phyloP scores from a whole-genome alignment of 35 echinoderm and acorn worm genomes.

The Chiridota heheva region DNA sequence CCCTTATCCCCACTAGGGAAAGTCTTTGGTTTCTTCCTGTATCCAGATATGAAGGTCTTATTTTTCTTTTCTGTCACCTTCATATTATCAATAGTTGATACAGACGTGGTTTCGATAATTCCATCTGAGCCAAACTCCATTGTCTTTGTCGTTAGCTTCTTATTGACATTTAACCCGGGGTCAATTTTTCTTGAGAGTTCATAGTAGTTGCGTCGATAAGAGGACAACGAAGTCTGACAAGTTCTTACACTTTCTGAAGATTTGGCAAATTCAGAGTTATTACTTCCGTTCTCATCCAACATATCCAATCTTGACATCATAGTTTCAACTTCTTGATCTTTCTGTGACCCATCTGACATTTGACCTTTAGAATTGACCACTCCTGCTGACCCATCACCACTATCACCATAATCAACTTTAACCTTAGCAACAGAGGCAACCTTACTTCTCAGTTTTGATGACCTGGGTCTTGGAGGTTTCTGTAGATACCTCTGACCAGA shows the following conservation, averaged over 20 bases:
- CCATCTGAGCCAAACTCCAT: slow-evolving; percentile 19
- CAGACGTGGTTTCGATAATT: slow-evolving; percentile 1
- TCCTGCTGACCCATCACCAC: neutral
- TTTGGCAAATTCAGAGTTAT: slow-evolving; percentile 12
- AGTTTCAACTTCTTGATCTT: neutral
- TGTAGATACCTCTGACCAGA: neutral
- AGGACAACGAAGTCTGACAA: slow-evolving; percentile 15
- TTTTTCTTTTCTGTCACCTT: neutral
- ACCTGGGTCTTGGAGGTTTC: slow-evolving; percentile 19
- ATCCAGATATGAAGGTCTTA: no score
- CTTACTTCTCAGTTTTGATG: neutral
- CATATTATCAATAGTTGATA: slow-evolving; percentile 11
- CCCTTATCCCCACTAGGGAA: no score
- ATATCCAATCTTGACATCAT: slow-evolving; percentile 31
- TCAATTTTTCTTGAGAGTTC: neutral
- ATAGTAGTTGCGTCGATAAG: neutral
- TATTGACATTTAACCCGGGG: slow-evolving; percentile 2
- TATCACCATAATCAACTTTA: slow-evolving; percentile 7
- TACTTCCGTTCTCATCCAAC: neutral
- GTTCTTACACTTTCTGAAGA: no score
- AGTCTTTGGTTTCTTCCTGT: no score
- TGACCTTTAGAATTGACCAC: neutral
- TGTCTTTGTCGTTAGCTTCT: slow-evolving; percentile 22
- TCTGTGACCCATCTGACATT: neutral
- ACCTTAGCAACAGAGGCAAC: slow-evolving; percentile 13